phyloP scores from a whole-genome alignment of 1,140 invertebrate species.

The Apis dorsata region DNA sequence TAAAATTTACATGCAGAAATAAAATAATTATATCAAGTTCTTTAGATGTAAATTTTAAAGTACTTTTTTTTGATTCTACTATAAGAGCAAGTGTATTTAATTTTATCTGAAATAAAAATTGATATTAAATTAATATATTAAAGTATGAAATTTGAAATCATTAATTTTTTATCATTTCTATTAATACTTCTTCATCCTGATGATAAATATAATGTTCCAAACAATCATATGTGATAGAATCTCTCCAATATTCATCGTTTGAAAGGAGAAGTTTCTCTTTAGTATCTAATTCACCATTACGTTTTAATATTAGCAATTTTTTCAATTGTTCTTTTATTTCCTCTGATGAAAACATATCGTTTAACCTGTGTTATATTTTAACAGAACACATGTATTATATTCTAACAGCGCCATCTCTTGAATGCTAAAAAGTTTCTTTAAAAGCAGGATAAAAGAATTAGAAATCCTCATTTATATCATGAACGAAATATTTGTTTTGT shows the following conservation, averaged over 20 bases:
- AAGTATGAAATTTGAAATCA: too few species aligned
- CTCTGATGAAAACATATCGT: background rate
- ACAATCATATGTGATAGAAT: conserved; percentile 21
- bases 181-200: conserved; percentile 23
- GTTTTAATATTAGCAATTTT: conserved; percentile 57
- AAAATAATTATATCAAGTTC: conserved; percentile 86
- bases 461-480: too few species aligned
- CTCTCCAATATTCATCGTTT: conserved; percentile 15
- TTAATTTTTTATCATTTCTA: background rate
- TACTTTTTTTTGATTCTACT: conserved; percentile 88
- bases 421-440: too few species aligned
- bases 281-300: conserved; percentile 64
- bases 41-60: conserved; percentile 82
- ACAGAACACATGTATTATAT: background rate
- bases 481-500: too few species aligned
- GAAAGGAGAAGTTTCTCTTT: conserved; percentile 52
- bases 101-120: conserved; percentile 74
- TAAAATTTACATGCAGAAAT: conserved; percentile 87
- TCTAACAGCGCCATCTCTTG: too few species aligned
- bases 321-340: conserved; percentile 36
- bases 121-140: background rate
- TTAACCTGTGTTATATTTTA: background rate
- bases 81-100: conserved; percentile 83
- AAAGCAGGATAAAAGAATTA: too few species aligned
- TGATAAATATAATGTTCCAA: conserved; percentile 20